Evolutionary conservation across 2,113 vertebrate species (phyloP).

Genomic region (Vulpes lagopus): DNA sequence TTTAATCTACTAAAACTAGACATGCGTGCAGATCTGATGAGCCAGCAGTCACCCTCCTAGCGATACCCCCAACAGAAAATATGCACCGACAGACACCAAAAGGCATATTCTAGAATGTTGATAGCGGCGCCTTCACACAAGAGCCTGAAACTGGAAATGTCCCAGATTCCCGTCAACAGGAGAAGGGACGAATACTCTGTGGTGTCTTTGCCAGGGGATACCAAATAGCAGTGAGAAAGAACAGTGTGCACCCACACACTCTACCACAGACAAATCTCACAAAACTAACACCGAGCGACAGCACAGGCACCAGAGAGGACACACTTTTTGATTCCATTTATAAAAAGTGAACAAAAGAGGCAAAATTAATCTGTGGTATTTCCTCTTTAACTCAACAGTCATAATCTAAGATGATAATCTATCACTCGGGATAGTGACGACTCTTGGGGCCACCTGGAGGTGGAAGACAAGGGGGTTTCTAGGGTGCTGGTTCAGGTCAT

Average conservation of each 20-base stretch:
- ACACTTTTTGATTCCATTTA: not conserved
- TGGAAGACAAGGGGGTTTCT: not conserved
- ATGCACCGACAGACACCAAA: not conserved
- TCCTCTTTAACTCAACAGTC: not conserved
- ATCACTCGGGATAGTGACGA: not conserved
- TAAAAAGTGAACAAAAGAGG: not conserved
- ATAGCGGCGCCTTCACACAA: not conserved
- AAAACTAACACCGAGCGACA: not conserved
- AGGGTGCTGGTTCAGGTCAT: not conserved
- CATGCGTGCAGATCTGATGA: not conserved
- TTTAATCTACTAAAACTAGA: not conserved
- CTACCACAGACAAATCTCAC: rapidly evolving
- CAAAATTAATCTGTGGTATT: not conserved
- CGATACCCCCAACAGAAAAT: not conserved
- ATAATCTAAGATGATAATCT: not conserved
- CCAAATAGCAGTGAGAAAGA: rapidly evolving
- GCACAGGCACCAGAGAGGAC: too few relatives aligned
- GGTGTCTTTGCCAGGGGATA: not conserved
- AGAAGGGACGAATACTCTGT: not conserved
- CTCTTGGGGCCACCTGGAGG: not conserved
- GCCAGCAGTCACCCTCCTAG: not conserved
- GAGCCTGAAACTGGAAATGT: not conserved
- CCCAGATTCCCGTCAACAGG: not conserved
- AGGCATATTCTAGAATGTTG: not conserved
- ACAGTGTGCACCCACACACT: rapidly evolving